Evolutionary conservation across 2,113 vertebrate species (phyloP).

Genomic region (Centropus unirufus): DNA sequence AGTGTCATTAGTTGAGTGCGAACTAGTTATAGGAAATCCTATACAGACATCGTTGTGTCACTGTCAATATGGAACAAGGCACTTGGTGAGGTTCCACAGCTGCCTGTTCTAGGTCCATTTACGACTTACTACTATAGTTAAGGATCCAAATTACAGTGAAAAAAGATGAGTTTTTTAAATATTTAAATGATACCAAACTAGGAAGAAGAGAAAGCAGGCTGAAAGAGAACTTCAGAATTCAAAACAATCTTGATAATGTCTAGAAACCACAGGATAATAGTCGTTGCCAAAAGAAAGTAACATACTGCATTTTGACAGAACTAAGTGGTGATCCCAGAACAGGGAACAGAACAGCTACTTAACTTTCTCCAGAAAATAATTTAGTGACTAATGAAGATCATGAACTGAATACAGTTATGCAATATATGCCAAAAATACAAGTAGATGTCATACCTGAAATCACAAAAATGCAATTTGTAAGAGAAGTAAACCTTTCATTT

Average conservation of each 20-base stretch:
- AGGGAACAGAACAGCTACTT: not conserved
- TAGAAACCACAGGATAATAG: not conserved
- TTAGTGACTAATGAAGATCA: not conserved
- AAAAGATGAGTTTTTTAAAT: not conserved
- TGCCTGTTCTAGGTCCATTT: not conserved
- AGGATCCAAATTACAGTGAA: not conserved
- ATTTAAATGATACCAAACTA: not conserved
- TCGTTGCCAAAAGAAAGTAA: not conserved
- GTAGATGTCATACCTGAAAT: not conserved
- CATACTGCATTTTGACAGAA: not conserved
- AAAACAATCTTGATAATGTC: not conserved
- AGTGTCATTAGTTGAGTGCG: not conserved
- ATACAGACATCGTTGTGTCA: not conserved
- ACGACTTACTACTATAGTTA: not conserved
- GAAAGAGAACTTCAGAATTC: not conserved
- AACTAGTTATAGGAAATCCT: not conserved
- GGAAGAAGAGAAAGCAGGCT: not conserved
- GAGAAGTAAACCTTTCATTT: not conserved
- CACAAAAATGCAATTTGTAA: not conserved
- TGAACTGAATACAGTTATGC: not conserved
- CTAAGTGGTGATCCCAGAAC: not conserved
- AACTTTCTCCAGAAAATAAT: not conserved
- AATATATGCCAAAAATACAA: not conserved
- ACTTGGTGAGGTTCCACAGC: not conserved
- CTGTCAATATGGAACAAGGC: not conserved